A percentile compares a stretch with the other conserved stretches of the same genome.
phyloP scores from a whole-genome alignment of 2,888 invertebrate genomes.

The Lacanobia wlatinum region DNA sequence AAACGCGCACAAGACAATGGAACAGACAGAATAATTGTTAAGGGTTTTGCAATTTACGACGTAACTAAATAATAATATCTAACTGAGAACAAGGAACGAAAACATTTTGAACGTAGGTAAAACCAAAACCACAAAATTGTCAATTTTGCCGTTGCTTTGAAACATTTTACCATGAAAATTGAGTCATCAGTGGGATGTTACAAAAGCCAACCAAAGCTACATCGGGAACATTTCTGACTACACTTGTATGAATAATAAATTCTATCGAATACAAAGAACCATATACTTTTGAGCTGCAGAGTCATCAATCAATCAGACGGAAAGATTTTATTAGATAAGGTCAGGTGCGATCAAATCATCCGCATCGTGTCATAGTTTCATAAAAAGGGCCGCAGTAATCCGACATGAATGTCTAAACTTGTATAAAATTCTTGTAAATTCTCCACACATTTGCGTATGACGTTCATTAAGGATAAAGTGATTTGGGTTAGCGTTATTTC shows the following conservation, averaged over 20 bases:
- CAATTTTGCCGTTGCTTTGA: not conserved
- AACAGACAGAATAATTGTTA: constrained; percentile 24
- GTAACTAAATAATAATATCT: not conserved
- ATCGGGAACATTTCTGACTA: constrained; percentile 5
- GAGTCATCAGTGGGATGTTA: not conserved
- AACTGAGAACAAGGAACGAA: not conserved
- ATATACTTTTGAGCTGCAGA: constrained; percentile 8
- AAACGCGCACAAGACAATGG: constrained; percentile 16
- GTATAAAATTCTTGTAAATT: constrained; percentile 12
- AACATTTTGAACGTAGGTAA: not conserved
- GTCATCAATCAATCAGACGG: constrained; percentile 27
- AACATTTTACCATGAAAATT: constrained; percentile 15
- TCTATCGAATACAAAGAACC: constrained; percentile 5
- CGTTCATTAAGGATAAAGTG: constrained; percentile 33
- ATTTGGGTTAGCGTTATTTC: constrained; percentile 35
- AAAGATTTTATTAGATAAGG: constrained; percentile 25
- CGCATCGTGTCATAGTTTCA: constrained; percentile 18
- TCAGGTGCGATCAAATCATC: constrained; percentile 23
- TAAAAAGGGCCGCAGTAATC: constrained; percentile 23
- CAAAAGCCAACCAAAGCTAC: not conserved
- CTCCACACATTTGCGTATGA: constrained; percentile 10
- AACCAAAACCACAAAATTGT: not conserved
- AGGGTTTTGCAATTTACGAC: constrained; percentile 18
- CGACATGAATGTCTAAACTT: constrained; percentile 6
- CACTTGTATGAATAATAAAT: constrained; percentile 16